phyloP scores from a whole-genome alignment of 2,113 vertebrate genomes.

The Saguinus midas region DNA sequence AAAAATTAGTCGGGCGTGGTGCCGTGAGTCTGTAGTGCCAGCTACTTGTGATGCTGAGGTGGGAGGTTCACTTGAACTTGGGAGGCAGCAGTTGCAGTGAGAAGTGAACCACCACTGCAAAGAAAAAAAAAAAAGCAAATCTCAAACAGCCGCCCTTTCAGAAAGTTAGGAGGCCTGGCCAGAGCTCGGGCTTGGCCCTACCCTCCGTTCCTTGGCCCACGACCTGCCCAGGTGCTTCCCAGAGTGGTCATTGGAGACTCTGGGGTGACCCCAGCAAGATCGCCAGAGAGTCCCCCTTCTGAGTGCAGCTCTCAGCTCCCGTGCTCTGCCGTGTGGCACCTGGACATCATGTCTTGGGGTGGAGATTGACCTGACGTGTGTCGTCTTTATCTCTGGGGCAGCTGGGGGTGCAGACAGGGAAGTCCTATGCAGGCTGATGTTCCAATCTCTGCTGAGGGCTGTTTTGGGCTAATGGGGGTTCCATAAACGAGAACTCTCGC shows the following conservation, averaged over 20 bases:
- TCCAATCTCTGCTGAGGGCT: not conserved
- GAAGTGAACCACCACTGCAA: no score
- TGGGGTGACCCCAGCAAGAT: not conserved
- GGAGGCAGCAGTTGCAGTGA: no score
- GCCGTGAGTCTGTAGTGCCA: no score
- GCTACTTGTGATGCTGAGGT: no score
- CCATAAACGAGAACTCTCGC: fast-evolving
- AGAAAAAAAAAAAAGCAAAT: not conserved
- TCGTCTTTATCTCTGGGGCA: not conserved
- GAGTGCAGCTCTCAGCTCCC: fast-evolving
- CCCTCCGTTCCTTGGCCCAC: not conserved
- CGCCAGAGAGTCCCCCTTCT: not conserved
- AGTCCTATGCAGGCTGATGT: fast-evolving
- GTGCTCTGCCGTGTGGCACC: fast-evolving
- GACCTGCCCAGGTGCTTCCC: no score
- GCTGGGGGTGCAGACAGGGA: not conserved
- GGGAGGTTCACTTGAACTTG: no score
- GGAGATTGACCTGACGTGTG: fast-evolving
- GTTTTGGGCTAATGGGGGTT: fast-evolving
- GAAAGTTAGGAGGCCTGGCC: not conserved
- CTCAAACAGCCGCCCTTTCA: not conserved
- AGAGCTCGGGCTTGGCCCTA: not conserved
- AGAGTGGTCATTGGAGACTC: not conserved
- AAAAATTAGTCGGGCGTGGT: no score
- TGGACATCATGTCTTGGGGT: not conserved